These are phyloP conservation scores for Vicugna pacos DNA, from an alignment of 2,113 vertebrate genomes.

Conservation along the genomic window DNA sequence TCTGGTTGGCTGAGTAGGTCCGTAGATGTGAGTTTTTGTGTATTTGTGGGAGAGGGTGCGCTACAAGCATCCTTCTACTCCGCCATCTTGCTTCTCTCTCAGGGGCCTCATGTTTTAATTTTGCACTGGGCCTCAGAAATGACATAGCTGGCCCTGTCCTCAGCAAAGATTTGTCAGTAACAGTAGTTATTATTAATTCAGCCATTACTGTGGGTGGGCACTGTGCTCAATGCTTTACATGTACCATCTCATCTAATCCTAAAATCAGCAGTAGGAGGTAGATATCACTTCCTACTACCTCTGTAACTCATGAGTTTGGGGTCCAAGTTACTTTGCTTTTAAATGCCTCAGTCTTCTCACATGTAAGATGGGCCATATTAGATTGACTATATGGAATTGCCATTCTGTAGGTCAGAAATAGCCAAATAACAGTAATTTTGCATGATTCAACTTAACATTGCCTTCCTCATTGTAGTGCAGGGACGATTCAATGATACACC, in stretches of 20 bases:
- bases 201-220: neutral
- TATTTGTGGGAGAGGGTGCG: no score
- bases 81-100: no score
- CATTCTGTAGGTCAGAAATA: neutral
- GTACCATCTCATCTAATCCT: neutral
- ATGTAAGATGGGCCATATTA: neutral
- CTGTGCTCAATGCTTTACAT: neutral
- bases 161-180: neutral
- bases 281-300: neutral
- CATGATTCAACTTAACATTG: conserved; percentile 3
- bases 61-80: no score
- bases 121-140: neutral
- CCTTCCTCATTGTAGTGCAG: neutral
- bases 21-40: no score
- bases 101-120: neutral
- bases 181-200: neutral
- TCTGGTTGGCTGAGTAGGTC: no score
- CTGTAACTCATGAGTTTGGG: neutral
- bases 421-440: conserved; percentile 12
- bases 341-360: neutral
- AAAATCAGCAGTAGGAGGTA: neutral
- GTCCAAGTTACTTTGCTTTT: neutral
- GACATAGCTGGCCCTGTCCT: neutral
- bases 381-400: neutral
- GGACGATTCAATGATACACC: neutral